Conservation (phyloP, 2,888 invertebrate genomes). For the Zaprionus obscuricornis region DNA sequence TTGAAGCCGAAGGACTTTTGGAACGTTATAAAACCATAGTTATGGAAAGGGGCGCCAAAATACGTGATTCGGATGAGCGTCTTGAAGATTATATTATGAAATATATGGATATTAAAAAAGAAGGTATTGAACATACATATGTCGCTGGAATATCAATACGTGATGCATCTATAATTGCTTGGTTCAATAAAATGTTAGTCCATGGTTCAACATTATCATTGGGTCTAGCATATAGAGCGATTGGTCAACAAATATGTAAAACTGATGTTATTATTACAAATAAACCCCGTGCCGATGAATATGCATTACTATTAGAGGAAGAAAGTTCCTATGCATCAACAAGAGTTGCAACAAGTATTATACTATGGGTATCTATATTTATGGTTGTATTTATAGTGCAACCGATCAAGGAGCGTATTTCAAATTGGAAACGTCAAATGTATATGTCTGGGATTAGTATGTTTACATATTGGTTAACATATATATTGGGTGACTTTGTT, state of each 20-base stretch:
- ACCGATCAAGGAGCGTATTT: slow-evolving; percentile 86
- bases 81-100: background rate
- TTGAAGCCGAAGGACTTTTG: no score
- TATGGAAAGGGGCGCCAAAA: no score
- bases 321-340: accelerated
- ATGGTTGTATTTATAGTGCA: slow-evolving; percentile 85
- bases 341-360: no score
- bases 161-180: slow-evolving; percentile 9
- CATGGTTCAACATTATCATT: slow-evolving; percentile 49
- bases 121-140: background rate
- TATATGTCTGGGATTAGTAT: no score
- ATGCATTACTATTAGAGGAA: accelerated
- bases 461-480: no score
- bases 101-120: background rate
- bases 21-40: no score
- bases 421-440: no score
- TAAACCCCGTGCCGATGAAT: slow-evolving; percentile 85
- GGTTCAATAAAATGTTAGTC: slow-evolving; percentile 43
- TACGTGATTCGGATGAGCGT: background rate
- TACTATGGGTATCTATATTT: no score
- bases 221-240: slow-evolving; percentile 41
- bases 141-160: slow-evolving; percentile 35
- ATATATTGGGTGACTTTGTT: no score
- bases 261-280: slow-evolving; percentile 84
- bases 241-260: slow-evolving; percentile 4